Evolutionary conservation across 2,113 vertebrate species (phyloP).

Genomic region (Corynorhinus townsendii): DNA sequence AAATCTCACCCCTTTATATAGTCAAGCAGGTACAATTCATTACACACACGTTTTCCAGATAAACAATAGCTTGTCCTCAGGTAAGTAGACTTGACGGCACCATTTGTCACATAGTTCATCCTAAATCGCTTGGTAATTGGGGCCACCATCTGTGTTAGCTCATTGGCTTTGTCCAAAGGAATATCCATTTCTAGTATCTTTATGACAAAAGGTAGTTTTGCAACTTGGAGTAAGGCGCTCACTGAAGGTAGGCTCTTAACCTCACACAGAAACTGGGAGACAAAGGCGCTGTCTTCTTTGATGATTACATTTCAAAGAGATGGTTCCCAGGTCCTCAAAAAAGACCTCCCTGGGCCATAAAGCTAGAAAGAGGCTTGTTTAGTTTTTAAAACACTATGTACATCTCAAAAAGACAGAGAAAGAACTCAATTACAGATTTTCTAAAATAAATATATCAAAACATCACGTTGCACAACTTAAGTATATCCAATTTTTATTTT

Average conservation of each 20-base stretch:
- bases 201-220: neutral
- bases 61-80: neutral
- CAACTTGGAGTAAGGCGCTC: neutral
- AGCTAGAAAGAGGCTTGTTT: neutral
- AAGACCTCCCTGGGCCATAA: neutral
- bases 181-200: neutral
- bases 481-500: neutral
- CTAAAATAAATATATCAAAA: neutral
- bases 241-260: neutral
- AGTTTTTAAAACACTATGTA: neutral
- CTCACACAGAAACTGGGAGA: neutral
- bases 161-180: constrained; percentile 1
- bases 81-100: neutral
- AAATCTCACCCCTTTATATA: neutral
- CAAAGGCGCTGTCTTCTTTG: neutral
- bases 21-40: neutral
- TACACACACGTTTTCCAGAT: neutral
- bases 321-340: neutral
- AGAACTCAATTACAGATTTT: neutral
- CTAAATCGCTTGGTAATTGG: neutral
- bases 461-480: neutral
- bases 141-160: constrained; percentile 21
- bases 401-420: neutral
- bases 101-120: neutral
- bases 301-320: neutral